A percentile compares a stretch with the other conserved stretches of the same genome.
These are phyloP conservation scores for Tenualosa ilisha DNA, from an alignment of 2,797 vertebrate genomes.

Conservation along the genomic window DNA sequence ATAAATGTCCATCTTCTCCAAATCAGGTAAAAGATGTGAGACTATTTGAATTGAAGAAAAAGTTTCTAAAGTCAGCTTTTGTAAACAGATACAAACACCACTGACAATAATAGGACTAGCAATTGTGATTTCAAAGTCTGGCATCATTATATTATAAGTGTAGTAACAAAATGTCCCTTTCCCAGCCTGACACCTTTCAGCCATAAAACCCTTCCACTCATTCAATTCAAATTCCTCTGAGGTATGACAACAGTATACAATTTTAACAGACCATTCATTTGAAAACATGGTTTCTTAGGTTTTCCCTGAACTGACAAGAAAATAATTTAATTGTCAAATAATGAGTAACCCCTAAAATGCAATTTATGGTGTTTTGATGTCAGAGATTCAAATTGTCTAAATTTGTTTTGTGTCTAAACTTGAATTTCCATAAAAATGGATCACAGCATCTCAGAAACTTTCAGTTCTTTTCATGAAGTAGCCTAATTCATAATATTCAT, in stretches of 20 bases:
- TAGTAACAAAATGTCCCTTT: neutral
- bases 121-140: neutral
- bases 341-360: neutral
- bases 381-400: neutral
- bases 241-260: neutral
- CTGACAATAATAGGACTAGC: too few relatives aligned
- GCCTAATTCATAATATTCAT: too few relatives aligned
- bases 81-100: neutral
- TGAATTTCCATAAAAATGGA: too few relatives aligned
- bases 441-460: too few relatives aligned
- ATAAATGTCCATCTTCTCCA: neutral
- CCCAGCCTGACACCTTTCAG: neutral
- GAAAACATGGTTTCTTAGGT: neutral
- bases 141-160: neutral
- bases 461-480: too few relatives aligned
- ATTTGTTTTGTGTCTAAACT: too few relatives aligned
- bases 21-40: neutral
- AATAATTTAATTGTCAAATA: neutral
- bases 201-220: neutral
- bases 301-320: neutral
- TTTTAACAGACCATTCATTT: too few relatives aligned
- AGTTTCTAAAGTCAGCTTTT: neutral
- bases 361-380: neutral
- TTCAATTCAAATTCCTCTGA: neutral
- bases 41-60: too few relatives aligned